phyloP scores from a whole-genome alignment of 1,140 invertebrate species.

The Drosophila pectinifera region DNA sequence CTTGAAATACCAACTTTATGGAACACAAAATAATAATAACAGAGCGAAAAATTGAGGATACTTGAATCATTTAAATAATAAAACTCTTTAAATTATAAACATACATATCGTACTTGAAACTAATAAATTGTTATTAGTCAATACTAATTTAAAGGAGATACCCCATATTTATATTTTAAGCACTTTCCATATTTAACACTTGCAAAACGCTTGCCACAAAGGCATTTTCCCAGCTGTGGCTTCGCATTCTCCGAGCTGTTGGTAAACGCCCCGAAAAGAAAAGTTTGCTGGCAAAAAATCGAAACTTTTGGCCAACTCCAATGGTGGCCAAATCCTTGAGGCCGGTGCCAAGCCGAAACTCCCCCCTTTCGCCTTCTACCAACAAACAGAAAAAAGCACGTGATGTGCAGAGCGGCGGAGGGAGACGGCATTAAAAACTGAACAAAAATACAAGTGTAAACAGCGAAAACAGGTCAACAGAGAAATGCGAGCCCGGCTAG shows the following conservation, averaged over 20 bases:
- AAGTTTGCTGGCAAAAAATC: slow-evolving; percentile 59
- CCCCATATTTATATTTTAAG: neutral
- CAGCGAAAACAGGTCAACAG: slow-evolving; percentile 73
- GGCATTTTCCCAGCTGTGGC: slow-evolving; percentile 15
- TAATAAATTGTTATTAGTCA: neutral
- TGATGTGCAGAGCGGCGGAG: slow-evolving; percentile 36
- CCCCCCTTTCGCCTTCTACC: neutral
- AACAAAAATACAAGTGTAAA: slow-evolving; percentile 66
- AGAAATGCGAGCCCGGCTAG: slow-evolving; percentile 31
- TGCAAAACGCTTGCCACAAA: slow-evolving; percentile 7
- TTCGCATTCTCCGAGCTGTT: slow-evolving; percentile 42
- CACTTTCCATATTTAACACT: slow-evolving; percentile 11
- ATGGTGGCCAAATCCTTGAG: slow-evolving; percentile 67
- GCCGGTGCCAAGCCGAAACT: slow-evolving; percentile 48
- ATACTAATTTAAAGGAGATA: neutral
- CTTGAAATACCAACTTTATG: neutral
- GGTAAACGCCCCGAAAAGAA: slow-evolving; percentile 35
- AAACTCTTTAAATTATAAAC: no score
- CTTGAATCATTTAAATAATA: no score
- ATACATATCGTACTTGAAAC: neutral
- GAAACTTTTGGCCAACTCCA: slow-evolving; percentile 66
- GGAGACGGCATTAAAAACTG: slow-evolving; percentile 62
- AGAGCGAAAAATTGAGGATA: no score
- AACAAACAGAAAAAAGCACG: slow-evolving; percentile 46
- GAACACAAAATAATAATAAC: neutral